These are phyloP conservation scores for Chrysina gloriosa DNA, from an alignment of 2,888 invertebrate species.

Conservation along the genomic window DNA sequence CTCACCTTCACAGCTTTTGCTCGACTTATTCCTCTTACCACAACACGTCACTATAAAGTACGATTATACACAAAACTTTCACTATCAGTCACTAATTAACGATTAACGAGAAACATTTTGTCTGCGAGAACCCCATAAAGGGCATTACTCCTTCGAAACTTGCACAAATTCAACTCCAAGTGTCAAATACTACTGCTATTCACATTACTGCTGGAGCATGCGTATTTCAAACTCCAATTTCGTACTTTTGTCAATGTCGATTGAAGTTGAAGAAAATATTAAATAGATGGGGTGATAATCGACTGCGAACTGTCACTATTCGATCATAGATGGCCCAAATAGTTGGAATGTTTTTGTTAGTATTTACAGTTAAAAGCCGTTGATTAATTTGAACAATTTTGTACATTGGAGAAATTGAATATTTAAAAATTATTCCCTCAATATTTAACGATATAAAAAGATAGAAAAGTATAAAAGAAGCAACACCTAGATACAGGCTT, in stretches of 20 bases:
- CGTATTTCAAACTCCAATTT: not conserved
- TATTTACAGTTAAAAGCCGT: too few species aligned
- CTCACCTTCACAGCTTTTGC: slow-evolving; percentile 34
- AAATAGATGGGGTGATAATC: too few species aligned
- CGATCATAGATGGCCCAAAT: too few species aligned
- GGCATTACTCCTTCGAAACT: slow-evolving; percentile 25
- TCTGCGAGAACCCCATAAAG: slow-evolving; percentile 33
- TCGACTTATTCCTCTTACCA: slow-evolving; percentile 8
- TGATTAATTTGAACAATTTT: too few species aligned
- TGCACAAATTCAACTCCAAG: slow-evolving; percentile 8
- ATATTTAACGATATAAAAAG: too few species aligned
- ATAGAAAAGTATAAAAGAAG: too few species aligned
- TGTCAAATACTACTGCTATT: slow-evolving; percentile 32
- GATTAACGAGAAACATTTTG: slow-evolving; percentile 42
- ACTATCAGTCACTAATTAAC: slow-evolving; percentile 27
- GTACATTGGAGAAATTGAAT: too few species aligned
- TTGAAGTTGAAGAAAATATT: too few species aligned
- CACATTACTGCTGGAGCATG: slow-evolving; percentile 14
- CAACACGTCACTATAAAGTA: slow-evolving; percentile 29
- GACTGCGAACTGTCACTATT: too few species aligned
- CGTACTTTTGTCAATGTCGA: not conserved
- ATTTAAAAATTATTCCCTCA: too few species aligned
- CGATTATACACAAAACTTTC: slow-evolving; percentile 17
- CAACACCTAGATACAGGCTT: too few species aligned
- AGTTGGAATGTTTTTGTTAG: too few species aligned